phyloP scores from a whole-genome alignment of 1,140 invertebrate genomes.

The Octopus sinensis region DNA sequence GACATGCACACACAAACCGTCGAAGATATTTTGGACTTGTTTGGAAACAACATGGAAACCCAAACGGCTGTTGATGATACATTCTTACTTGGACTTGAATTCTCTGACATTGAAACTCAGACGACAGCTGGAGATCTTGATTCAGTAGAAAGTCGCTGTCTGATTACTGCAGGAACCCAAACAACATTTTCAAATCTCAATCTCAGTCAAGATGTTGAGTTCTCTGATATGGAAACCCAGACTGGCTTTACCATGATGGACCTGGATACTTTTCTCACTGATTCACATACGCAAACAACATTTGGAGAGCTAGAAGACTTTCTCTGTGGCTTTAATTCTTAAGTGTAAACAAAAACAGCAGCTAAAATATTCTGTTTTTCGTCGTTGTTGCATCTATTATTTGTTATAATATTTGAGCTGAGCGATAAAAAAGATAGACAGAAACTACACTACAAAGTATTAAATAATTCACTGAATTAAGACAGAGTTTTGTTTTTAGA shows the following conservation, averaged over 20 bases:
- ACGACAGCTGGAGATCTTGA: neutral
- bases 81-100: neutral
- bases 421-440: no score
- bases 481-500: no score
- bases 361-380: no score
- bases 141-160: neutral
- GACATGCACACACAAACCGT: conserved; percentile 10
- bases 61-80: conserved; percentile 5
- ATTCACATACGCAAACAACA: conserved; percentile 8
- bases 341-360: neutral
- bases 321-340: neutral
- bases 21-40: conserved; percentile 7
- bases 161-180: neutral
- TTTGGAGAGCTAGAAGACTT: conserved; percentile 3
- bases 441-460: no score
- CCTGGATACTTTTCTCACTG: conserved; percentile 9
- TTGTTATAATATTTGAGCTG: no score
- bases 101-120: conserved; percentile 9
- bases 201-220: neutral
- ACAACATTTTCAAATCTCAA: neutral
- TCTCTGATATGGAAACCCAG: conserved; percentile 9
- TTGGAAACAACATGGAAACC: conserved; percentile 7
- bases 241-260: neutral
- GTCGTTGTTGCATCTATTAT: no score
- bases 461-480: no score